Conservation (phyloP, 2,113 vertebrate species). For the Phasianus colchicus region DNA sequence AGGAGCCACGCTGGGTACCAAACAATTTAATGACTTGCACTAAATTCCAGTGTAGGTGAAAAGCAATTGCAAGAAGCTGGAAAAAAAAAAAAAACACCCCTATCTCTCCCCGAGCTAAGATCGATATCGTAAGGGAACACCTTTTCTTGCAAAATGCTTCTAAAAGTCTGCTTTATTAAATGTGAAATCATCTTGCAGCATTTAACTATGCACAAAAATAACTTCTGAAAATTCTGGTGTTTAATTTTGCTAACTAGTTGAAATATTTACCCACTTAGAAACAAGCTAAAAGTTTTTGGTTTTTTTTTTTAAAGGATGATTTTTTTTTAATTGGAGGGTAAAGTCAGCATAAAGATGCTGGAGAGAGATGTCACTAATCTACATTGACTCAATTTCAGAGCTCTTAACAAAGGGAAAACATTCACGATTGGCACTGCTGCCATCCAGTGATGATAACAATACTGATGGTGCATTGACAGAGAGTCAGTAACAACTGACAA, state of each 20-base stretch:
- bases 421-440: constrained; percentile 35
- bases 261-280: constrained; percentile 80
- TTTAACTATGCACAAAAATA: constrained; percentile 83
- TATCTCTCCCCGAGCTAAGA: constrained; percentile 46
- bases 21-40: constrained; percentile 88
- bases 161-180: constrained; percentile 80
- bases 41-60: constrained; percentile 75
- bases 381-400: constrained; percentile 70
- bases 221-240: constrained; percentile 77
- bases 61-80: constrained; percentile 65
- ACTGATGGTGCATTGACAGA: constrained; percentile 36
- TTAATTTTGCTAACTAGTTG: constrained; percentile 83
- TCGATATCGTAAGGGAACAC: constrained; percentile 67
- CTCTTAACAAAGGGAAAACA: constrained; percentile 75
- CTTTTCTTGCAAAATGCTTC: constrained; percentile 77
- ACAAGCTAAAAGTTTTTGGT: constrained; percentile 69
- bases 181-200: constrained; percentile 82
- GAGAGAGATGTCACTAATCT: constrained; percentile 69
- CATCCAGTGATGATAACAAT: background rate
- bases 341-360: constrained; percentile 39
- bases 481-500: constrained; percentile 59
- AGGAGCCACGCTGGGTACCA: constrained; percentile 98
- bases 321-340: constrained; percentile 61
- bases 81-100: background rate
- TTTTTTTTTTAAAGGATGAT: constrained; percentile 54